phyloP scores from a whole-genome alignment of 2,113 vertebrate genomes.

The Puntigrus tetrazona region DNA sequence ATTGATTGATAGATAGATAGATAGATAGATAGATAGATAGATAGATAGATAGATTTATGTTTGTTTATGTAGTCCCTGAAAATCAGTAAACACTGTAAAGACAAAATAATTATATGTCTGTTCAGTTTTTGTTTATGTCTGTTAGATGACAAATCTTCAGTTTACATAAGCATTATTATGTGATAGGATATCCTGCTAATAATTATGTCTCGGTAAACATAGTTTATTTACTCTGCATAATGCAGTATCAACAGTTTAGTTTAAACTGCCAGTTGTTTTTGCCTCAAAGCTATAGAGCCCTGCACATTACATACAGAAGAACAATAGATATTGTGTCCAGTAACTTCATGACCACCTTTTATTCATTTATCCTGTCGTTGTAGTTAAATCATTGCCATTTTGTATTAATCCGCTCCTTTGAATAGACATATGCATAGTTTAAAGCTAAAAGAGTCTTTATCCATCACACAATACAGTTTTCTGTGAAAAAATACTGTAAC shows the following conservation, averaged over 20 bases:
- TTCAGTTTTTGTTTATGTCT: not conserved
- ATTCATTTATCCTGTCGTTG: not conserved
- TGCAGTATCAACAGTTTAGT: not conserved
- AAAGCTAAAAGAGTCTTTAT: not conserved
- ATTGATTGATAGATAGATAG: no score
- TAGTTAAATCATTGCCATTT: not conserved
- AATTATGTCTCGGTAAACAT: not conserved
- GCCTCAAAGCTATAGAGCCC: not conserved
- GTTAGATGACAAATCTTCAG: not conserved
- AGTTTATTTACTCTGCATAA: not conserved
- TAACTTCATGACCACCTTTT: not conserved
- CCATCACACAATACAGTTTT: not conserved
- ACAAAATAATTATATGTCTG: not conserved
- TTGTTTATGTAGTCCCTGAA: not conserved
- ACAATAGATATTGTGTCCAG: not conserved
- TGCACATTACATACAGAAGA: not conserved
- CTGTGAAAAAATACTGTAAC: not conserved
- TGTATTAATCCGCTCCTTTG: not conserved
- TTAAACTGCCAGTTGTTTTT: not conserved
- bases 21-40: no score
- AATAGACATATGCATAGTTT: not conserved
- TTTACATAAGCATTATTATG: conserved; percentile 5
- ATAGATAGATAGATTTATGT: no score
- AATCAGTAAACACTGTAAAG: not conserved
- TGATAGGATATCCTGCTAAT: not conserved